Conservation (phyloP, 2,113 vertebrate genomes). For the Neodon shergylaensis region DNA sequence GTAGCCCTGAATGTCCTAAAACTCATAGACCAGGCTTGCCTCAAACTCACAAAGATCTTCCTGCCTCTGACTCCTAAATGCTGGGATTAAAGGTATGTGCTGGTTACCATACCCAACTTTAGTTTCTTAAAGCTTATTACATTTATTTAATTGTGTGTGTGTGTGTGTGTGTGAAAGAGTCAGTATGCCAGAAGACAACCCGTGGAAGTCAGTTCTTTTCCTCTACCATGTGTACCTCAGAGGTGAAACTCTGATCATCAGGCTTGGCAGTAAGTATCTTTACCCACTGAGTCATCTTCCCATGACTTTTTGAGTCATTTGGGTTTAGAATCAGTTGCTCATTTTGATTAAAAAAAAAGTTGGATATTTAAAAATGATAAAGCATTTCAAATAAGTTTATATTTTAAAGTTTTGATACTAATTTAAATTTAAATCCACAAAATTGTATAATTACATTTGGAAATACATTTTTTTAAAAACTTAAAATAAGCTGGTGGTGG, state of each 20-base stretch:
- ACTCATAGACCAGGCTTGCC: too few relatives aligned
- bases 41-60: too few relatives aligned
- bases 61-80: too few relatives aligned
- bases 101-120: not conserved
- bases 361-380: slow-evolving; percentile 39
- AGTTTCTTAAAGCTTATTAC: not conserved
- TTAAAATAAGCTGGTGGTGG: not conserved
- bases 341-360: not conserved
- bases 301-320: slow-evolving; percentile 48
- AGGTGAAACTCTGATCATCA: not conserved
- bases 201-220: not conserved
- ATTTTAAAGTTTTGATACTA: slow-evolving; percentile 68
- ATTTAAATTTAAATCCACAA: slow-evolving; percentile 66
- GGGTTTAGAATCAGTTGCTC: slow-evolving; percentile 48
- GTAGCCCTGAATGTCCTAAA: too few relatives aligned
- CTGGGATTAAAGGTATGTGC: too few relatives aligned
- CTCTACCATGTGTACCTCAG: not conserved
- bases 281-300: not conserved
- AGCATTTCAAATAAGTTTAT: slow-evolving; percentile 78
- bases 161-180: not conserved
- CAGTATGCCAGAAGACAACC: not conserved
- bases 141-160: not conserved
- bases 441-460: slow-evolving; percentile 57
- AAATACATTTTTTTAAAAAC: slow-evolving; percentile 70
- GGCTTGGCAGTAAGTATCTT: not conserved